Base-by-base conservation (phyloP, 2,888 invertebrate species). In the Drosophila nr. perissopoda region DNA sequence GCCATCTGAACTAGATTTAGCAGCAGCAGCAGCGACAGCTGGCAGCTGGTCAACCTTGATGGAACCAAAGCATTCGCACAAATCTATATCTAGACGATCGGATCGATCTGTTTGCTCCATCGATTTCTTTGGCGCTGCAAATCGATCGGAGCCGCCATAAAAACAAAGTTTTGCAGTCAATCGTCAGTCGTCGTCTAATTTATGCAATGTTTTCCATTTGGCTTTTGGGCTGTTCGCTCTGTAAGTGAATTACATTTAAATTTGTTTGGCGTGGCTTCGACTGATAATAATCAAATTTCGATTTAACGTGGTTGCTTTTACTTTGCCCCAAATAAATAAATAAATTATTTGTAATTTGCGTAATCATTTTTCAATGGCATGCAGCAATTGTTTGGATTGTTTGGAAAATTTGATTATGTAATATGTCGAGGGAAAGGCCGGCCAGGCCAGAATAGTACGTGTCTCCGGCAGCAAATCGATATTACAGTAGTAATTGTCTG, bases 291-390 rank as follows among this genome's bases (percentile, higher is more conserved):
- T 85, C 85, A 54, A 79, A 74, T 83, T 79, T 76, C 69, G 42
- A 49, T 59, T 77, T 66, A 31, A 56, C 33, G 56, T 56, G 40
- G 31, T 74, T 52, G 74, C 77, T 87, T 79, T 89, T 83, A 87
- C 82, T 87, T 74, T 53, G 49, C 48, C 49, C 34, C 42, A 60
- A 78, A 78, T 65, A 84, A 77, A 87, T 74, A 65, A 66, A 68
- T 57, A 76, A 89, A 89, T 88, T 84, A 89, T 65, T 70, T 82
- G 78, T 84, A 80, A 89, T 85, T 85, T 89, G 56, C 81, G 85
- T 84, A 89, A 89, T 87, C 73, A 75, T 64, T 68, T 74, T 82
- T 83, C 82, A 83, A 84, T 86, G 83, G 79, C 83, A 85, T 69
- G 54, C 58, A 83, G 57, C 58, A 86, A 27, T n/a, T n/a, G n/a